A percentile compares a stretch with the other conserved stretches of the same genome.
Conservation (phyloP, 2,888 invertebrate species). For the Hirtodrosophila duncani region DNA sequence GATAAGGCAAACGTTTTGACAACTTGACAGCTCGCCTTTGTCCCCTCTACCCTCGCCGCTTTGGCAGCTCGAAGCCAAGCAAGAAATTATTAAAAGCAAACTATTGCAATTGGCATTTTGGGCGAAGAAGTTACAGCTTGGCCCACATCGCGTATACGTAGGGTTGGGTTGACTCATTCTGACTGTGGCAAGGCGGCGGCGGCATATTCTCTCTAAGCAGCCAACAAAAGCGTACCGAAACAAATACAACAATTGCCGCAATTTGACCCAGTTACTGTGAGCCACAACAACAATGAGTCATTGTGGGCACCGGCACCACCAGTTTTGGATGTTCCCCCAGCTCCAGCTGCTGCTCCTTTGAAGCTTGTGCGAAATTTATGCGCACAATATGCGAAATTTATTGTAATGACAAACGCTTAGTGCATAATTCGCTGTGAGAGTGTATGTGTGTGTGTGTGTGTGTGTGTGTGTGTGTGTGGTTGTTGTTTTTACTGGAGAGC, state of each 20-base stretch:
- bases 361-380: slow-evolving; percentile 67
- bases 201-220: slow-evolving; percentile 43
- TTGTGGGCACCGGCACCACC: slow-evolving; percentile 38
- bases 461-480: neutral
- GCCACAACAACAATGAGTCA: slow-evolving; percentile 48
- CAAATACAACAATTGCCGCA: slow-evolving; percentile 29
- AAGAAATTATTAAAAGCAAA: neutral
- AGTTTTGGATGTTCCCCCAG: slow-evolving; percentile 62
- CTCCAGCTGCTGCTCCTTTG: slow-evolving; percentile 53
- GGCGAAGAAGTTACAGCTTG: slow-evolving; percentile 57
- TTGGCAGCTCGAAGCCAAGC: too few species aligned
- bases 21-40: slow-evolving; percentile 57
- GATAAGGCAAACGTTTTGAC: slow-evolving; percentile 69
- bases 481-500: too few species aligned
- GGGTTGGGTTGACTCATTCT: slow-evolving; percentile 53
- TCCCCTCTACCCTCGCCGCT: too few species aligned
- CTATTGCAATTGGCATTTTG: slow-evolving; percentile 19
- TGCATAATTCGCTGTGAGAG: slow-evolving; percentile 57
- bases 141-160: slow-evolving; percentile 62
- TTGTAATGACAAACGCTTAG: slow-evolving; percentile 69
- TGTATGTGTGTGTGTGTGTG: slow-evolving; percentile 6
- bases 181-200: slow-evolving; percentile 1
- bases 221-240: too few species aligned
- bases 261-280: slow-evolving; percentile 61
- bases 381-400: slow-evolving; percentile 71